These are phyloP conservation scores for Drosophila santomea DNA, from an alignment of 1,140 invertebrate genomes.

Conservation along the genomic window DNA sequence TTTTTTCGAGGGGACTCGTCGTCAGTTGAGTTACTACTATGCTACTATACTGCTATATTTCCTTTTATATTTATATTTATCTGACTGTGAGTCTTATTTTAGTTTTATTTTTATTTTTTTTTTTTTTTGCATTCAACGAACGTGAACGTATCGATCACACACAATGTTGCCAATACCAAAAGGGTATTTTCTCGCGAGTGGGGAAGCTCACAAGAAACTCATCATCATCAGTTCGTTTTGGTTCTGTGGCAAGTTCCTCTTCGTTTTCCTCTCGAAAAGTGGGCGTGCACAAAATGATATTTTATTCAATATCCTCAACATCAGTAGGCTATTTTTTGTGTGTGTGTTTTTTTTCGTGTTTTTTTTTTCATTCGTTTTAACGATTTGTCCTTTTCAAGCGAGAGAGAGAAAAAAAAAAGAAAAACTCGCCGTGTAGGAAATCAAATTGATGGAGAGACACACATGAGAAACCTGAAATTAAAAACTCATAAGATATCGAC, in stretches of 20 bases:
- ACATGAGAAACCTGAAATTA: slow-evolving; percentile 80
- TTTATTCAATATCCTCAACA: slow-evolving; percentile 83
- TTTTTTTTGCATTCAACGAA: slow-evolving; percentile 52
- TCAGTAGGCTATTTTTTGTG: background rate
- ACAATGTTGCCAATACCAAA: slow-evolving; percentile 73
- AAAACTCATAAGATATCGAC: slow-evolving; percentile 85
- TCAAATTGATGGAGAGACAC: slow-evolving; percentile 76
- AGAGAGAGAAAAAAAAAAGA: slow-evolving; percentile 25
- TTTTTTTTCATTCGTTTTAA: slow-evolving; percentile 25
- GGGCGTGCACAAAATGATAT: slow-evolving; percentile 84
- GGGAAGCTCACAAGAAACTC: slow-evolving; percentile 42
- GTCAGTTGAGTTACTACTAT: no score
- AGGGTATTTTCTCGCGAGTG: slow-evolving; percentile 2
- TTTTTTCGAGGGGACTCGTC: background rate
- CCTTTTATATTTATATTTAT: slow-evolving; percentile 15
- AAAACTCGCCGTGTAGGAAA: slow-evolving; percentile 70
- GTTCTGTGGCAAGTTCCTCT: slow-evolving; percentile 7
- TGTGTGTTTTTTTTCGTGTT: background rate
- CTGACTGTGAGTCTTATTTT: background rate
- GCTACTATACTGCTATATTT: background rate
- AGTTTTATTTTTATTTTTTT: no score
- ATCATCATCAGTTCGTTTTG: slow-evolving; percentile 56
- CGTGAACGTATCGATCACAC: slow-evolving; percentile 68
- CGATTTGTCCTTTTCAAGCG: slow-evolving; percentile 84
- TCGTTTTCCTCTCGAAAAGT: slow-evolving; percentile 32